Evolutionary conservation across 2,113 vertebrate genomes (phyloP).

Genomic region (Eretmodus cyanostictus): DNA sequence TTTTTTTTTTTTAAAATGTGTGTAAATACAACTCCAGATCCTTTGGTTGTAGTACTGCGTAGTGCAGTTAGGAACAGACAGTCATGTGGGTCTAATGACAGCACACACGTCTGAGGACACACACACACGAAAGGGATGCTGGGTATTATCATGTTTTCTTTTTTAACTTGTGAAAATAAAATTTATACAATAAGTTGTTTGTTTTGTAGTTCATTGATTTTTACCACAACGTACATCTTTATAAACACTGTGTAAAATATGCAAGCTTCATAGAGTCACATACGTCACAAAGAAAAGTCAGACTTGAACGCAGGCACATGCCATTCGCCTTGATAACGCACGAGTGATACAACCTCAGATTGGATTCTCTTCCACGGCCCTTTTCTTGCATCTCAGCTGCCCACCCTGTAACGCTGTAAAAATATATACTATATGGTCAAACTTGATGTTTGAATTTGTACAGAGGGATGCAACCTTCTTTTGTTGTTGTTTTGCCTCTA

Average conservation of each 20-base stretch:
- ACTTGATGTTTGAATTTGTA: slow-evolving; percentile 40
- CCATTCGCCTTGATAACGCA: slow-evolving; percentile 56
- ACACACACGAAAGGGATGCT: slow-evolving; percentile 38
- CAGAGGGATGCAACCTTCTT: slow-evolving; percentile 37
- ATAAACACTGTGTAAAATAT: slow-evolving; percentile 75
- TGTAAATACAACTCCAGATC: slow-evolving; percentile 50
- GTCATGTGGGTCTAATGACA: slow-evolving; percentile 45
- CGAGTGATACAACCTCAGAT: slow-evolving; percentile 13
- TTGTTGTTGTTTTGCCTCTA: not conserved
- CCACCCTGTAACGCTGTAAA: slow-evolving; percentile 46
- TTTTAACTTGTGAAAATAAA: slow-evolving; percentile 53
- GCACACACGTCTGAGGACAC: slow-evolving; percentile 58
- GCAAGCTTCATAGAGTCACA: slow-evolving; percentile 73
- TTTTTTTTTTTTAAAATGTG: not conserved
- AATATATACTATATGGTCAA: slow-evolving; percentile 64
- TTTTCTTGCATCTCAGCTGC: not conserved
- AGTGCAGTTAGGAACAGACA: slow-evolving; percentile 59
- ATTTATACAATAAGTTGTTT: slow-evolving; percentile 53
- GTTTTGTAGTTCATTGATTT: slow-evolving; percentile 52
- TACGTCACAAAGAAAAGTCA: slow-evolving; percentile 61
- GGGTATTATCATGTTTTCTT: slow-evolving; percentile 12
- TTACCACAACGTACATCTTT: slow-evolving; percentile 68
- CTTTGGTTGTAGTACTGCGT: slow-evolving; percentile 69
- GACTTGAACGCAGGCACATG: slow-evolving; percentile 68
- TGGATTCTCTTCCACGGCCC: slow-evolving; percentile 18